These are phyloP conservation scores for Danio rerio DNA, from an alignment of 2,113 vertebrate species.

Conservation along the genomic window GRCz12tu NC_133177.1:29632001-29632500, in stretches of 20 bases:
- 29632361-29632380: neutral
- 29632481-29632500: constrained; percentile 96
- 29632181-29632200: constrained; percentile 99
- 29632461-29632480: constrained; percentile 95
- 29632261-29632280: constrained; percentile 93
- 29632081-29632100: too few relatives aligned
- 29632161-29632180: constrained; percentile 78
- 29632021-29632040: too few relatives aligned
- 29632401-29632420: neutral
- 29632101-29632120: too few relatives aligned
- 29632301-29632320: constrained; percentile 97
- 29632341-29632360: constrained; percentile 89
- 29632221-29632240: constrained; percentile 87
- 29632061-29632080: too few relatives aligned
- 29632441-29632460: constrained; percentile 74
- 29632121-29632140: too few relatives aligned
- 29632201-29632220: constrained; percentile 94
- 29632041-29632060: too few relatives aligned
- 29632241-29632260: constrained; percentile 94
- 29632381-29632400: too few relatives aligned
- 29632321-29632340: constrained; percentile 98
- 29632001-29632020: too few relatives aligned
- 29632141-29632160: too few relatives aligned
- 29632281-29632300: constrained; percentile 93
- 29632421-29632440: neutral